Conservation (phyloP, 2,797 vertebrate genomes). For the Pipistrellus pipistrellus region DNA sequence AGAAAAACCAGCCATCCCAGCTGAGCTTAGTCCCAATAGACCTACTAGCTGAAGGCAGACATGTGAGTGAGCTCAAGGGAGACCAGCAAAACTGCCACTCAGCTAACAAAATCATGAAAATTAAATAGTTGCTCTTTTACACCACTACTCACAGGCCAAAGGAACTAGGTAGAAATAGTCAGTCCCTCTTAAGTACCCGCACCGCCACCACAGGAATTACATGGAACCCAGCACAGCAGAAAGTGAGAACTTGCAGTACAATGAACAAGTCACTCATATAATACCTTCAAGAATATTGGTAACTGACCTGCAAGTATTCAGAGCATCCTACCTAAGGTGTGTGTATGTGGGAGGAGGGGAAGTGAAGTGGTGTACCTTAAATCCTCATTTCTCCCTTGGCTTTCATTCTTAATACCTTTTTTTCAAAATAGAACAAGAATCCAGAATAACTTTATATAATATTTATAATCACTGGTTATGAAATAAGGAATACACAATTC, state of each 20-base stretch:
- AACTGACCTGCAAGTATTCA: neutral
- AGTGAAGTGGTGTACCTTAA: neutral
- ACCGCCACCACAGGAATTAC: neutral
- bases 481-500: conserved; percentile 40
- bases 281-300: neutral
- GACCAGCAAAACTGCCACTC: neutral
- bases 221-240: neutral
- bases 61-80: neutral
- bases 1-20: neutral
- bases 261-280: neutral
- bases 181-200: neutral
- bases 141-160: neutral
- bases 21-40: neutral
- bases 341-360: rapidly evolving
- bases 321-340: neutral
- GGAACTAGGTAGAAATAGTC: neutral
- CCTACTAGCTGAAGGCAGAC: neutral
- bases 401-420: neutral
- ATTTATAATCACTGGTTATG: neutral
- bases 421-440: conserved; percentile 40
- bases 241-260: neutral
- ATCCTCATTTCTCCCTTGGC: conserved; percentile 14
- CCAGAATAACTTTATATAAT: neutral
- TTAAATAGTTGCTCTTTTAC: conserved; percentile 1
- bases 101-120: neutral